A percentile compares a stretch with the other conserved stretches of the same genome.
phyloP scores from a whole-genome alignment of 2,888 invertebrate species.

The Microctonus brassicae region DNA sequence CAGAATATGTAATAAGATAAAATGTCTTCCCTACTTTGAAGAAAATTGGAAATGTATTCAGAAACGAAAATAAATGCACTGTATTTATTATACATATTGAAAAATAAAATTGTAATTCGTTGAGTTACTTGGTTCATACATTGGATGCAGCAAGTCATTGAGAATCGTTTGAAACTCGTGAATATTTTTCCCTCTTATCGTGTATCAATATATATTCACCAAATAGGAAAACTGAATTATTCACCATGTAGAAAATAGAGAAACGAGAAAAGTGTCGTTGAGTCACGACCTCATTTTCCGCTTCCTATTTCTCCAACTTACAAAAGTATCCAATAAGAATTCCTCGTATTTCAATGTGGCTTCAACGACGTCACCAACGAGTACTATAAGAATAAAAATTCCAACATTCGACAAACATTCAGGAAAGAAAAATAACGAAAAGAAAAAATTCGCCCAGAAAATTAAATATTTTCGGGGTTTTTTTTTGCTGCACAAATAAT shows the following conservation, averaged over 20 bases:
- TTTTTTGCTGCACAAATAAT: not conserved
- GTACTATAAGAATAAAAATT: conserved; percentile 33
- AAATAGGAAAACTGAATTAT: not conserved
- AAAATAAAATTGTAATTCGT: no score
- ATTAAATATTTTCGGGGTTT: no score
- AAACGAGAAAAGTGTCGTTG: conserved; percentile 9
- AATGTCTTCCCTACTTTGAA: no score
- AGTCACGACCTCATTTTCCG: conserved; percentile 21
- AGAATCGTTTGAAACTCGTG: not conserved
- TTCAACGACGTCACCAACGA: not conserved
- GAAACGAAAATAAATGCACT: no score
- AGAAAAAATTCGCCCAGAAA: not conserved
- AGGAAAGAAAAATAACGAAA: not conserved
- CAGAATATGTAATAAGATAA: no score
- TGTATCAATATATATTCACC: not conserved
- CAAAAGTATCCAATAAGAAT: conserved; percentile 36
- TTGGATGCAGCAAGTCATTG: not conserved
- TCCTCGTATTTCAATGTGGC: conserved; percentile 27
- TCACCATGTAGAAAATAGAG: not conserved
- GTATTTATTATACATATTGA: no score
- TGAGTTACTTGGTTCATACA: not conserved
- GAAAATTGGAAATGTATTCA: no score
- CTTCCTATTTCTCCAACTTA: conserved; percentile 14
- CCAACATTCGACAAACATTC: not conserved
- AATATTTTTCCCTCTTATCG: not conserved